Base-by-base conservation (phyloP, 2,113 vertebrate genomes). In the Tetrax tetrax region DNA sequence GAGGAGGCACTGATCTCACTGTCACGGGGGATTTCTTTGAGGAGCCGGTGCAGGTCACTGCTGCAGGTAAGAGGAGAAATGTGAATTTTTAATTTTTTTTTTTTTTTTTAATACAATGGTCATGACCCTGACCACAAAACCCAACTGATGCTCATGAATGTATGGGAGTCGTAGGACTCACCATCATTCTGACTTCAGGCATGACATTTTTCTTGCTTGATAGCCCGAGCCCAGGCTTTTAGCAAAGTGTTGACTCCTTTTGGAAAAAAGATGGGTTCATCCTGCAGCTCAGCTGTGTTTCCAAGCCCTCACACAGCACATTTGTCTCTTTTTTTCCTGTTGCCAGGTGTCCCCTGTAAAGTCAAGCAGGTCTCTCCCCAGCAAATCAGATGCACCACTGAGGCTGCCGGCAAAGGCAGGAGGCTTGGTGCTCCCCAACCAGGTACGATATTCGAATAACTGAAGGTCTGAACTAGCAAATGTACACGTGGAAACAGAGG, bases 1-100 rank as follows among this genome's bases (percentile, higher is more conserved):
- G 95, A 45, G 98, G 98, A 64, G 87, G 96, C 77, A 98, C 98
- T 3, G 92, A 96, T 4, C 87, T 98, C 93, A 98, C 91, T 14
- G 76, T 98, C 82, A 93, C 3, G 0, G 98, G 98, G 74, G 93
- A 98, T 70, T 98, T 98, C 94, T 98, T 98, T 84, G 97, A 97
- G 93, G 83, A 61, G 35, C 95, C 97, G 0, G 65, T 96, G 64
- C 78, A 87, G 54, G 98, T 98, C 88, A 97, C 90, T 13, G 60
- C 60, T 79, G 97, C 98, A 97, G 98, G 98, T 98, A 97, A 94
- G 57, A 60, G 18, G 10, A 74, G 20, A 41, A 63, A 56, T 3
- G 2, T 37, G 6, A 43, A 43, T 16, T 43, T 43, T 25, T 6
- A 47, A 57, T 8, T 25, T 3, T 28, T 33, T 27, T 21, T 11